Conservation (phyloP, 2,113 vertebrate genomes). For the Planiliza haematocheilus region DNA sequence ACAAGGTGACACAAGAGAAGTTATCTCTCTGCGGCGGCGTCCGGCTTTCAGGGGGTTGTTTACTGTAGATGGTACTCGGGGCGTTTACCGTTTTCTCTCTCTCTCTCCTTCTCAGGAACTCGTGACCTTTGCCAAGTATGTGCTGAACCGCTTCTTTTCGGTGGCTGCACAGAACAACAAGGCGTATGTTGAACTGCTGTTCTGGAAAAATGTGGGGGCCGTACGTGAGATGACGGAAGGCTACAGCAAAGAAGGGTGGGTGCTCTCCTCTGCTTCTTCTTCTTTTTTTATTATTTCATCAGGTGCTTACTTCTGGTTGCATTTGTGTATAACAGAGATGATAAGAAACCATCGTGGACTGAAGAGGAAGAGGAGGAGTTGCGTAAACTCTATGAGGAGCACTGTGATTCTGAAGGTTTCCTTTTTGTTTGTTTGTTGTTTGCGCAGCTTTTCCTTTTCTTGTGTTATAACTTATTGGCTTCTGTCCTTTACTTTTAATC, state of each 20-base stretch:
- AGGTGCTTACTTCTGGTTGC: too few relatives aligned
- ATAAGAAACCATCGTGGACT: constrained; percentile 83
- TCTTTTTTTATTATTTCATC: too few relatives aligned
- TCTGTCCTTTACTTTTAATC: not conserved
- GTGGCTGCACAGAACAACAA: constrained; percentile 89
- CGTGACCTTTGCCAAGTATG: constrained; percentile 89
- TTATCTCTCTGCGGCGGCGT: not conserved
- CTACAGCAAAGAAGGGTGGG: constrained; percentile 86
- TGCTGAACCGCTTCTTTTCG: constrained; percentile 90
- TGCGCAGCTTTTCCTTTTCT: not conserved
- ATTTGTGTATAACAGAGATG: constrained; percentile 72
- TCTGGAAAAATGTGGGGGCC: constrained; percentile 92
- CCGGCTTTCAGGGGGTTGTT: not conserved
- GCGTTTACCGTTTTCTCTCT: not conserved
- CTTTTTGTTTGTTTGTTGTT: constrained; percentile 5
- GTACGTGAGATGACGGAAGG: constrained; percentile 91
- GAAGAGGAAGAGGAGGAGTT: constrained; percentile 90
- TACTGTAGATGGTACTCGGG: not conserved
- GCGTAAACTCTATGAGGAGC: constrained; percentile 85
- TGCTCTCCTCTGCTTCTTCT: constrained; percentile 3
- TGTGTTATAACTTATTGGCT: not conserved
- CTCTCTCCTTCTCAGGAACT: constrained; percentile 86
- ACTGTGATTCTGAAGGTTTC: constrained; percentile 87
- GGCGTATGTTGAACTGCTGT: constrained; percentile 91
- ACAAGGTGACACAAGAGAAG: constrained; percentile 80